Evolutionary conservation across 2,888 invertebrate species (phyloP).

Genomic region (Lasius platythorax): DNA sequence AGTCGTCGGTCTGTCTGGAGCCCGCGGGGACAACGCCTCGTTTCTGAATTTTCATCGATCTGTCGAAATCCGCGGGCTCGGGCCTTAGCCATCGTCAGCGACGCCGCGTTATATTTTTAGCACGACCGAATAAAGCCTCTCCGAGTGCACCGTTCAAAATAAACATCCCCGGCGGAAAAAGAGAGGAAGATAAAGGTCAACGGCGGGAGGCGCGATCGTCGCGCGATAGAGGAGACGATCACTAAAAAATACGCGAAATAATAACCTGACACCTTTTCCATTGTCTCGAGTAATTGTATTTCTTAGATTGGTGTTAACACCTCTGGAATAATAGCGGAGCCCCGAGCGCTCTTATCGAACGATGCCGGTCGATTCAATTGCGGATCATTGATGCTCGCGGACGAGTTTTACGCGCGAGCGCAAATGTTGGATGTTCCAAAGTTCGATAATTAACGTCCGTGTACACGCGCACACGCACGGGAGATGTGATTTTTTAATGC

Average conservation of each 20-base stretch:
- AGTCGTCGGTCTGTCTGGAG: conserved; percentile 28
- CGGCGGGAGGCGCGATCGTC: not conserved
- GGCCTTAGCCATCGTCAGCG: conserved; percentile 33
- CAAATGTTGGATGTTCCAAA: not conserved
- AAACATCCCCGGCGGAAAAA: not conserved
- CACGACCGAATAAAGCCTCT: not conserved
- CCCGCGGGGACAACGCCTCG: conserved; percentile 43
- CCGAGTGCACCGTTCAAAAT: not conserved
- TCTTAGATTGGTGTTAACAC: not conserved
- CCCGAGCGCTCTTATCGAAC: not conserved
- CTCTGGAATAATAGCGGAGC: not conserved
- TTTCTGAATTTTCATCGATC: conserved; percentile 67
- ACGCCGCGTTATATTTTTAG: conserved; percentile 42
- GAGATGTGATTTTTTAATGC: conserved; percentile 16
- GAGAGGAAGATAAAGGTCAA: not conserved
- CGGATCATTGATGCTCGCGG: not conserved
- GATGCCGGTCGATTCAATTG: not conserved
- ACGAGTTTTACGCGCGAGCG: conserved; percentile 2
- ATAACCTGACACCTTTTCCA: not conserved
- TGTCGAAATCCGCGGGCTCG: conserved; percentile 37
- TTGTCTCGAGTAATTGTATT: not conserved
- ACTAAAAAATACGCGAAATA: not conserved
- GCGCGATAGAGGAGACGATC: not conserved
- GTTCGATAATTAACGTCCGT: not conserved
- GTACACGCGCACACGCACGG: not conserved